Base-by-base conservation (phyloP, 1,140 invertebrate species). In the Lordiphosa clarofinis region DNA sequence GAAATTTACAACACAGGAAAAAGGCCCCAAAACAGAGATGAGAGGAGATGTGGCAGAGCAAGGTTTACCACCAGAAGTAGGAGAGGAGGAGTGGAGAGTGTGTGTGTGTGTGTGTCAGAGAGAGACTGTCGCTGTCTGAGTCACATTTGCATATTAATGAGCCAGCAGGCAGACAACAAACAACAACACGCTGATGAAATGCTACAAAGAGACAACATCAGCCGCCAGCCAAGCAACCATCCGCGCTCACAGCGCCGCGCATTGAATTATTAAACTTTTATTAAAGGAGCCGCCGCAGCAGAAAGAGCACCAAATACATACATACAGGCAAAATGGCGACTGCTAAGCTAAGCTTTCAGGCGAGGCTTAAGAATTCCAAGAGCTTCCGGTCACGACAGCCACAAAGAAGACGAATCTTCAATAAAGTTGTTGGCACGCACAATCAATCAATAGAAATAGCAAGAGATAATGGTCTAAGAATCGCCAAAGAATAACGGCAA, bases 111-210 rank as follows among this genome's bases (percentile, higher is more conserved):
- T 35, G 53, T 10, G 9, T 28, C 9, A n/a, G 11, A 15, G 24
- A 35, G 15, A 55, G 28, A 44, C 9, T 10, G 21, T 11, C 12
- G 52, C 46, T 28, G 39, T 35, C 52, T 79, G 59, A 69, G 59
- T 79, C 69, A 73, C 59, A 73, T 78, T 79, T 78, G 57, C 74
- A 78, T 78, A 79, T 73, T 78, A 78, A 79, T 79, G 59, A 73
- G 52, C 40, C 28, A 15, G 28, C 46, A 61, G 53, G 24, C 52
- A 59, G 46, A 57, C 42, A 24, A 43, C 48, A 71, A 12, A 38
- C 12, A 52, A 53, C 24, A 46, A 55, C 44, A 59, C 50, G 53
- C 58, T 73, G 64, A 78, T 69, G 74, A 78, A 78, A 78, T 78
- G 63, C 64, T 69, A 74, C 74, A 68, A 57, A 68, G 48, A 50